Evolutionary conservation across 2,888 invertebrate species (phyloP).

Genomic region (Drosophila gaucha): DNA sequence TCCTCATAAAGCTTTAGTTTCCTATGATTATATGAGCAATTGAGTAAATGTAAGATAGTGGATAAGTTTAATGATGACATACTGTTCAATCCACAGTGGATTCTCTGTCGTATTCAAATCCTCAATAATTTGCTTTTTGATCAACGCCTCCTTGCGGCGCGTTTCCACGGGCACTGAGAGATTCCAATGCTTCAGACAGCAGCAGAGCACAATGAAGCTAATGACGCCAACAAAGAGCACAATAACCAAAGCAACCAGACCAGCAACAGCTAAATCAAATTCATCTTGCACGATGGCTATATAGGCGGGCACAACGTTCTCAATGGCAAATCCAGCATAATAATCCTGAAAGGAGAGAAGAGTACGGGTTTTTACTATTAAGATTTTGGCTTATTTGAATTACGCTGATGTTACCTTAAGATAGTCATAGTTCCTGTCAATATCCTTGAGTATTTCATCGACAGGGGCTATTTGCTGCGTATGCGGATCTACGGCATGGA

Average conservation of each 20-base stretch:
- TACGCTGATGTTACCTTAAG: conserved; percentile 86
- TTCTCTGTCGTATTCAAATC: conserved; percentile 96
- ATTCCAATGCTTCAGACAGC: conserved; percentile 94
- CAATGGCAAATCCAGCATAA: conserved; percentile 90
- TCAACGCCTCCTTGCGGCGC: conserved; percentile 92
- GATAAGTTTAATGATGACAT: conserved; percentile 77
- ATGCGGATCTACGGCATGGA: conserved; percentile 91
- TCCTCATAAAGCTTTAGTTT: conserved; percentile 95
- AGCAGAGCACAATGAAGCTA: conserved; percentile 94
- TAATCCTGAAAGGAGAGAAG: conserved; percentile 84
- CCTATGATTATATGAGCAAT: conserved; percentile 82
- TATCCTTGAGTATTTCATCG: conserved; percentile 91
- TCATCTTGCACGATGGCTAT: conserved; percentile 89
- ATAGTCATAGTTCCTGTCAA: conserved; percentile 94
- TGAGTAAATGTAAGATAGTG: background rate
- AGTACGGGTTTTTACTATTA: background rate
- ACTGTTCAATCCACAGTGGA: conserved; percentile 96
- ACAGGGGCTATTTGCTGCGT: conserved; percentile 91
- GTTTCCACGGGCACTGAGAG: conserved; percentile 92
- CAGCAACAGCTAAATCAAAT: conserved; percentile 94
- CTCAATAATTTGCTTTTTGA: conserved; percentile 92
- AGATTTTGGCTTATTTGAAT: background rate
- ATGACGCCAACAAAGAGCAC: conserved; percentile 94
- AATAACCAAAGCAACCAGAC: conserved; percentile 93
- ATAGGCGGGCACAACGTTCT: conserved; percentile 90